Conservation (phyloP, 2,113 vertebrate genomes). For the Caranx ignobilis region DNA sequence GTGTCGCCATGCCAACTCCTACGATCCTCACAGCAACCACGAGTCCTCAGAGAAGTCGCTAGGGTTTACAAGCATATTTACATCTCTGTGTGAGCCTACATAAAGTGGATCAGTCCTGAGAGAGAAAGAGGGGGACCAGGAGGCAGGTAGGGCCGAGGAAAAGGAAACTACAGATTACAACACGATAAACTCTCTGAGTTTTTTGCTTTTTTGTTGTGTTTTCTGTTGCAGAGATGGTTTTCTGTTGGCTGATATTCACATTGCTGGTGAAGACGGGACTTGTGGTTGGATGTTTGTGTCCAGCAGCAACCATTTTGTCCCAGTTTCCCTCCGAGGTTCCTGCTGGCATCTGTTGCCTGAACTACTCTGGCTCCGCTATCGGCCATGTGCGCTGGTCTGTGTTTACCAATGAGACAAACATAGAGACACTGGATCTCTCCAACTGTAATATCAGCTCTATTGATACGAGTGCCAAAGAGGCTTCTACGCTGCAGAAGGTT, state of each 20-base stretch:
- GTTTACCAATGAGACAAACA: slow-evolving; percentile 73
- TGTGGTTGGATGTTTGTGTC: slow-evolving; percentile 81
- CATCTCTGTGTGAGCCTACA: slow-evolving; percentile 43
- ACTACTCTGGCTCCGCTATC: slow-evolving; percentile 86
- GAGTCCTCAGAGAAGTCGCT: slow-evolving; percentile 66
- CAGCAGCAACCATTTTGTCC: slow-evolving; percentile 70
- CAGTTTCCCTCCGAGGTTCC: slow-evolving; percentile 72
- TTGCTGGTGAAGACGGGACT: slow-evolving; percentile 39
- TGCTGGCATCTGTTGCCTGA: slow-evolving; percentile 86
- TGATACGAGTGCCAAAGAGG: background rate
- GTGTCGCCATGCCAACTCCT: slow-evolving; percentile 74
- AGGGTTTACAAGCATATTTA: slow-evolving; percentile 47
- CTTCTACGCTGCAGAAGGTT: slow-evolving; percentile 77
- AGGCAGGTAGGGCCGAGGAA: slow-evolving; percentile 35
- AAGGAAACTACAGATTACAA: background rate
- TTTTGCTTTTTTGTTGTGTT: background rate
- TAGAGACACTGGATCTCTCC: slow-evolving; percentile 87
- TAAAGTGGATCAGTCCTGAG: slow-evolving; percentile 41
- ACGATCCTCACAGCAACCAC: slow-evolving; percentile 68
- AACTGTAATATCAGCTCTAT: slow-evolving; percentile 83
- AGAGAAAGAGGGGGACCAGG: background rate
- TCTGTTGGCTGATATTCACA: slow-evolving; percentile 52
- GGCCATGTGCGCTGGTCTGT: slow-evolving; percentile 81
- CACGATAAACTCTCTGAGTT: background rate
- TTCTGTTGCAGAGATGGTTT: slow-evolving; percentile 63